These are phyloP conservation scores for Lates japonicus DNA, from an alignment of 2,797 vertebrate genomes.

Conservation along the genomic window DNA sequence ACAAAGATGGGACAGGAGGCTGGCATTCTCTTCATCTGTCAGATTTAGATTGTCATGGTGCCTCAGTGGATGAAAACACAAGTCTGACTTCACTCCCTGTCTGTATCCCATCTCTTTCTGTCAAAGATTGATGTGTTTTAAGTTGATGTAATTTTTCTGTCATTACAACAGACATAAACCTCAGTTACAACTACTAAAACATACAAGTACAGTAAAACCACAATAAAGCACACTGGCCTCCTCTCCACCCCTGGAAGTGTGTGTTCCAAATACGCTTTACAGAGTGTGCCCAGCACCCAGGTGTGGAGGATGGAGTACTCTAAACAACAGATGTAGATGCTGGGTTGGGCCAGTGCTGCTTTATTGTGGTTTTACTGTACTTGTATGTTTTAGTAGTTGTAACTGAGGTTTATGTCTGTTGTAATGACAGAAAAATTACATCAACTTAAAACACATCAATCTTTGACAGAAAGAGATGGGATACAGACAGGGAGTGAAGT, in stretches of 20 bases:
- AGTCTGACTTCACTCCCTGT: background rate
- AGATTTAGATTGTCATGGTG: background rate
- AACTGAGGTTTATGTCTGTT: background rate
- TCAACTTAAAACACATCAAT: background rate
- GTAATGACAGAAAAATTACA: background rate
- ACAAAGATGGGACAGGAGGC: slow-evolving; percentile 14
- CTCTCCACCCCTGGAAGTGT: slow-evolving; percentile 78
- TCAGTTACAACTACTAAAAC: background rate
- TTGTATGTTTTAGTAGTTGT: background rate
- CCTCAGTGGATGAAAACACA: background rate
- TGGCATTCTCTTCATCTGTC: slow-evolving; percentile 4
- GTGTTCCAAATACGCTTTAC: slow-evolving; percentile 80
- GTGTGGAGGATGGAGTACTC: slow-evolving; percentile 72
- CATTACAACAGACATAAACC: background rate
- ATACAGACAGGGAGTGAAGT: background rate
- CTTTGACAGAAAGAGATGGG: background rate
- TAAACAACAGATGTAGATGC: slow-evolving; percentile 60
- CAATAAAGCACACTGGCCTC: slow-evolving; percentile 30
- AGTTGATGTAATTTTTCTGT: background rate
- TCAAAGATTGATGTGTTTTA: background rate
- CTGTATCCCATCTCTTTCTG: background rate
- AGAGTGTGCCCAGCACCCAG: slow-evolving; percentile 82
- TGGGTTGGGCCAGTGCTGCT: slow-evolving; percentile 39
- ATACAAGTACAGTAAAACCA: background rate
- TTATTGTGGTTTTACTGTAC: background rate